Base-by-base conservation (phyloP, 2,888 invertebrate genomes). In the Unio delphinus region DNA sequence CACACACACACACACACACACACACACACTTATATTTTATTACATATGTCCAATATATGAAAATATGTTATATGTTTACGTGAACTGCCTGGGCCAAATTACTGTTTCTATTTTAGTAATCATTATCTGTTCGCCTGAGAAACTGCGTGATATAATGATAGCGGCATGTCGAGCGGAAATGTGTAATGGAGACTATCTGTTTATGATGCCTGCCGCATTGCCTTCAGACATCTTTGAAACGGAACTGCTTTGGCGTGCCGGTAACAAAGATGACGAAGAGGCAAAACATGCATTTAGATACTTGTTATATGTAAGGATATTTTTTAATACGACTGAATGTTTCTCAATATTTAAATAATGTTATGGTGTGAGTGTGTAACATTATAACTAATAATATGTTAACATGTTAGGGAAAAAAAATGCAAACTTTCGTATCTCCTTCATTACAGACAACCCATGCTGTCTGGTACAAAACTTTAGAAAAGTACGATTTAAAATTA, bases 181-280 rank as follows among this genome's bases (percentile, higher is more conserved):
- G 84, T 80, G 81, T 56, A 78, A 73, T 62, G 82, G 79, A 6
- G 80, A 81, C 5, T 85, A 75, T 62, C 65, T 83, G 6, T 85
- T 80, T 63, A 57, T 76, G 23, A 8, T 34, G 34, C 58, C 65
- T 17, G 0, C 30, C 0, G 69, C 72, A 17, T 64, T 65, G n/a
- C 62, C 73, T 2, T 17, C n/a, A 6, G 30, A 66, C 5, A 30
- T 55, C 17, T 23, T 18, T 8, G 73, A 71, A 1, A 56, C 63
- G 4, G 61, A 68, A 60, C 30, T 57, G 0, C 57, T 62, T 0
- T 80, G 80, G 80, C 15, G 69, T n/a, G 54, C 2, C 0, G 75
- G 73, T 0, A 77, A 77, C 62, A 55, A 30, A 5, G 30, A 70
- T 23, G 80, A 80, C 61, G 68, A 67, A 3, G 59, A 58, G 20